Evolutionary conservation across 2,888 invertebrate species (phyloP).

Genomic region (Agonopterix heracliana): DNA sequence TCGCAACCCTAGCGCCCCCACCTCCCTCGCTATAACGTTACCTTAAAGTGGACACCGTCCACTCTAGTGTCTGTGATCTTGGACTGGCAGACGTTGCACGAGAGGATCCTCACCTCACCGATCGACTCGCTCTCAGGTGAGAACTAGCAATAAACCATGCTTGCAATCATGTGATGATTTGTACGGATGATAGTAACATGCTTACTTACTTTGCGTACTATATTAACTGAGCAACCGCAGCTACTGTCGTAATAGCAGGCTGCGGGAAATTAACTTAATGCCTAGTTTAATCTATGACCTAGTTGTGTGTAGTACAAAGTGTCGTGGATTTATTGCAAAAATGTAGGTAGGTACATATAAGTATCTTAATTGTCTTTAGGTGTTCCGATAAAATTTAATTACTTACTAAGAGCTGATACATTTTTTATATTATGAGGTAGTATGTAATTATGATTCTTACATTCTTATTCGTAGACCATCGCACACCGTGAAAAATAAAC

Average conservation of each 20-base stretch:
- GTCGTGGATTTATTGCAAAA: no score
- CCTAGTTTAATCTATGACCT: slow-evolving; percentile 3
- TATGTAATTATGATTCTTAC: no score
- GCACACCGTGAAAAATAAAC: no score
- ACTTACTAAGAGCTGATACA: no score
- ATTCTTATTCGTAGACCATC: no score
- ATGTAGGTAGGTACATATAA: neutral
- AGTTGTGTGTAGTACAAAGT: neutral
- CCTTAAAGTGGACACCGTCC: slow-evolving; percentile 31
- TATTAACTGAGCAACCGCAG: slow-evolving; percentile 1
- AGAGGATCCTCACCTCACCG: slow-evolving; percentile 28
- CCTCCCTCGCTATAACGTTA: slow-evolving; percentile 19
- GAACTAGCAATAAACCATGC: slow-evolving; percentile 11
- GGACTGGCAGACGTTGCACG: slow-evolving; percentile 34
- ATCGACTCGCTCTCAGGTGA: slow-evolving; percentile 46
- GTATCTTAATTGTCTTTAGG: neutral
- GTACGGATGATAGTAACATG: slow-evolving; percentile 10
- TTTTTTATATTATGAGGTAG: no score
- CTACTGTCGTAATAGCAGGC: slow-evolving; percentile 3
- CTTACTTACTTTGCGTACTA: neutral
- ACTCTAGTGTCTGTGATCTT: slow-evolving; percentile 58
- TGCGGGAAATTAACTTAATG: slow-evolving; percentile 3
- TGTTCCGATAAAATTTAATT: no score
- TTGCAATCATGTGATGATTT: slow-evolving; percentile 45
- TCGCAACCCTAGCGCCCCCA: slow-evolving; percentile 41